Percentiles rank a stretch among this genome's conserved stretches.
Evolutionary conservation across 2,113 vertebrate genomes (phyloP).

Genomic region (Cichladusa arquata): DNA sequence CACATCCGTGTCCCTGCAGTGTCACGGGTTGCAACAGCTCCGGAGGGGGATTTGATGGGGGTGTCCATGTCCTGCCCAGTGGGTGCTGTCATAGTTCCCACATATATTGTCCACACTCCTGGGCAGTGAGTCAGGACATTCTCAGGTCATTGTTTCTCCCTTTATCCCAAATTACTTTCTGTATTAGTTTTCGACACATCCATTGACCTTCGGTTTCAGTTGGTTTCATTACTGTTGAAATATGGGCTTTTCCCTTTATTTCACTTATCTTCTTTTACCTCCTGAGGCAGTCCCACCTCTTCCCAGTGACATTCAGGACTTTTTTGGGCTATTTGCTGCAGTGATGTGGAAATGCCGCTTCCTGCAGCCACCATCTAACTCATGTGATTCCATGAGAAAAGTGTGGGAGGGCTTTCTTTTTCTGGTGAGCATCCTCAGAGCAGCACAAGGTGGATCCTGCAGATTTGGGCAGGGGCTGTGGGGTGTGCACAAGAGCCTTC

Average conservation of each 20-base stretch:
- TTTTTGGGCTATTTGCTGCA: conserved; percentile 9
- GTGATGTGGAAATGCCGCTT: conserved; percentile 38
- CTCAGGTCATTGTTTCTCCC: not conserved
- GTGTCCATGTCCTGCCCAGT: not conserved
- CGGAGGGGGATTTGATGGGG: not conserved
- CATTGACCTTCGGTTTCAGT: not conserved
- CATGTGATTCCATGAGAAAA: conserved; percentile 49
- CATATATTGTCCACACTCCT: not conserved
- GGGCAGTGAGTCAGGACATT: conserved; percentile 23
- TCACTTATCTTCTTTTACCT: conserved; percentile 34
- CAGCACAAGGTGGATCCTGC: not conserved
- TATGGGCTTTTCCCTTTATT: conserved; percentile 25
- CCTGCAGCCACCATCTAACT: not conserved
- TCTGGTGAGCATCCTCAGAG: not conserved
- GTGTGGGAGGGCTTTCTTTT: conserved; percentile 32
- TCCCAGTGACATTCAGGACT: conserved; percentile 46
- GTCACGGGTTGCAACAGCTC: not conserved
- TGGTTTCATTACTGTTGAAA: not conserved
- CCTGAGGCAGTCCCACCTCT: conserved; percentile 17
- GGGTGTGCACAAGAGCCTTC: not conserved
- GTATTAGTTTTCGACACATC: not conserved
- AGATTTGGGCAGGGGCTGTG: not conserved
- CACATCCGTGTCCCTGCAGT: not conserved
- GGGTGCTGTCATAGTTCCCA: not conserved
- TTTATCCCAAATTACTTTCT: not conserved